Conservation (phyloP, 2,888 invertebrate species). For the Caenorhabditis sp. region DNA sequence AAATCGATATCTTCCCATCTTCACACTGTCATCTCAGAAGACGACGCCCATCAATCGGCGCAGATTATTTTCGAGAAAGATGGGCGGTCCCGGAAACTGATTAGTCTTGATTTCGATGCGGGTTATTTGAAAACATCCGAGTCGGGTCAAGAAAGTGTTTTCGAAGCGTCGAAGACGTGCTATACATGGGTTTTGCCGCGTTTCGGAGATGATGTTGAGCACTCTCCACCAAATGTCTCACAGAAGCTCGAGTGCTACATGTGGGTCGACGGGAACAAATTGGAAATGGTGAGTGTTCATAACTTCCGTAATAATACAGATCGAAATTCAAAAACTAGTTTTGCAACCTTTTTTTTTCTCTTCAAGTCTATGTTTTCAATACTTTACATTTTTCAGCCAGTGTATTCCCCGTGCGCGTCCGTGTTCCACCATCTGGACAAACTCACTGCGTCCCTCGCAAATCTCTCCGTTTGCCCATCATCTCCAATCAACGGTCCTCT, state of each 20-base stretch:
- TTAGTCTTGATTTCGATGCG: conserved; percentile 46
- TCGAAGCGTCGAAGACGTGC: conserved; percentile 48
- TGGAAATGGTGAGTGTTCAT: conserved; percentile 36
- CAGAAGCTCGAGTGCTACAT: conserved; percentile 60
- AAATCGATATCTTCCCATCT: conserved; percentile 59
- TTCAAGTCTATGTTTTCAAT: neutral
- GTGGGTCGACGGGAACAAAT: conserved; percentile 39
- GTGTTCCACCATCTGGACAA: conserved; percentile 56
- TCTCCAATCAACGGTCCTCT: conserved; percentile 39
- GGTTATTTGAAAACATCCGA: conserved; percentile 51
- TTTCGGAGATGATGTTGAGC: conserved; percentile 21
- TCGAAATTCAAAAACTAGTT: neutral
- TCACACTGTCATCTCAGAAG: conserved; percentile 49
- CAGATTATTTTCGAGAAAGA: conserved; percentile 52
- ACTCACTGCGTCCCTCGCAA: conserved; percentile 35
- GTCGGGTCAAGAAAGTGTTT: conserved; percentile 46
- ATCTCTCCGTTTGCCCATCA: neutral
- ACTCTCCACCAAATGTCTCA: conserved; percentile 56
- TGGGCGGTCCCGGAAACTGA: conserved; percentile 28
- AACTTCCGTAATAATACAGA: neutral
- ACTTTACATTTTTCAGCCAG: conserved; percentile 36
- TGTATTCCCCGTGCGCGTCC: conserved; percentile 62
- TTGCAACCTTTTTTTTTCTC: neutral
- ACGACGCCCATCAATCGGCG: conserved; percentile 38
- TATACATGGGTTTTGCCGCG: conserved; percentile 50